Evolutionary conservation across 2,113 vertebrate species (phyloP).

Genomic region (Clarias macrocephalus): DNA sequence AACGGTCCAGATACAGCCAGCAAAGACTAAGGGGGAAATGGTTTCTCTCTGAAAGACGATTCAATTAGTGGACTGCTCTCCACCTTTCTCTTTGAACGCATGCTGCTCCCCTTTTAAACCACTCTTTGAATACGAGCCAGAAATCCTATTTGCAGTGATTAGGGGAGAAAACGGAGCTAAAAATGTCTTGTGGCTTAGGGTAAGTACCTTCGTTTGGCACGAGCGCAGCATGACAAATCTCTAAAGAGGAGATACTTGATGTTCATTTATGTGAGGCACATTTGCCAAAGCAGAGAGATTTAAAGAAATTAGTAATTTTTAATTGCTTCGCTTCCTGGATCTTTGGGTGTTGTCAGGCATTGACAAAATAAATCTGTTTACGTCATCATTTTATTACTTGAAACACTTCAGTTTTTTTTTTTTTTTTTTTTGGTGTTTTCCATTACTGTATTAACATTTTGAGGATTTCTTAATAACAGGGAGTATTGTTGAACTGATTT

Average conservation of each 20-base stretch:
- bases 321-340: constrained; percentile 6
- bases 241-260: constrained; percentile 43
- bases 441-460: not conserved
- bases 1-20: not conserved
- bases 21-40: not conserved
- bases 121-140: constrained; percentile 39
- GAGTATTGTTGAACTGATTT: not conserved
- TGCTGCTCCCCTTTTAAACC: constrained; percentile 22
- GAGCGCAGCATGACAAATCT: constrained; percentile 36
- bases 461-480: not conserved
- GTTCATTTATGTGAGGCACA: constrained; percentile 32
- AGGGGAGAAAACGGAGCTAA: constrained; percentile 44
- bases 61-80: constrained; percentile 31
- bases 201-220: constrained; percentile 43
- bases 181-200: constrained; percentile 35
- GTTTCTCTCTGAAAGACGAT: constrained; percentile 13
- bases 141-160: constrained; percentile 45
- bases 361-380: constrained; percentile 39
- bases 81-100: constrained; percentile 35
- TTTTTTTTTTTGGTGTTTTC: not conserved
- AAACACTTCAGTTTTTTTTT: not conserved
- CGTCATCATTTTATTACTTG: not conserved
- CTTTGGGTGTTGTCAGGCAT: constrained; percentile 8
- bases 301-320: not conserved
- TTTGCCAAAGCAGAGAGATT: constrained; percentile 2